These are phyloP conservation scores for Zaprionus kolodkinae DNA, from an alignment of 1,140 invertebrate species.

Conservation along the genomic window DNA sequence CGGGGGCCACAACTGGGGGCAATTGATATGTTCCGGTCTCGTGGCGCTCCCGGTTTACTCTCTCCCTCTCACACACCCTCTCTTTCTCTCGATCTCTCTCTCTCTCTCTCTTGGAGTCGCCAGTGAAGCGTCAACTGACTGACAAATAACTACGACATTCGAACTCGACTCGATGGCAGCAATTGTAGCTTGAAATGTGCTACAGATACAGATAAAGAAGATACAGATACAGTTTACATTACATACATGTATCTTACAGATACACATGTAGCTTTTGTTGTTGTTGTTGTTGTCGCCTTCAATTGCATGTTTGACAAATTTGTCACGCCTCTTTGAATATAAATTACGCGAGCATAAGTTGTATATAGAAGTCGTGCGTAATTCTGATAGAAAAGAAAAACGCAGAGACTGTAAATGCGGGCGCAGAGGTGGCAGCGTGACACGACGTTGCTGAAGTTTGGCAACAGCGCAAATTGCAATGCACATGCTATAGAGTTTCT, in stretches of 20 bases:
- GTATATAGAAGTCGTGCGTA: constrained; percentile 6
- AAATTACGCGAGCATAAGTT: constrained; percentile 14
- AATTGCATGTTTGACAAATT: constrained; percentile 53
- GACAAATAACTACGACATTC: constrained; percentile 32
- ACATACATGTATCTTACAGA: constrained; percentile 17
- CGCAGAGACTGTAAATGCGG: background rate
- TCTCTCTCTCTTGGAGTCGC: constrained; percentile 45
- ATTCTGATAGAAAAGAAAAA: no score
- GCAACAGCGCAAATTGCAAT: background rate
- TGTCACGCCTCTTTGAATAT: constrained; percentile 47
- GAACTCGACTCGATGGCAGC: constrained; percentile 23
- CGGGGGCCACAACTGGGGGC: constrained; percentile 27
- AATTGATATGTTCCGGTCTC: constrained; percentile 77
- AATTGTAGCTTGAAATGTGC: constrained; percentile 19
- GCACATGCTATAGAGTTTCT: no score
- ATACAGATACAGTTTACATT: constrained; percentile 26
- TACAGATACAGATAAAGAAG: constrained; percentile 15
- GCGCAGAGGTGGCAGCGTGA: constrained; percentile 1
- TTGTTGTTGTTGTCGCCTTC: constrained; percentile 15
- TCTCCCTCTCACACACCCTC: no score
- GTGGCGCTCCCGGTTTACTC: constrained; percentile 22
- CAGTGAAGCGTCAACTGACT: constrained; percentile 57
- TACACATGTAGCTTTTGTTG: constrained; percentile 1
- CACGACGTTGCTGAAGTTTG: background rate
- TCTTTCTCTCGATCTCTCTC: constrained; percentile 3